These are phyloP conservation scores for Sceloporus tristichus DNA, from an alignment of 2,113 vertebrate genomes.

Conservation along the genomic window DNA sequence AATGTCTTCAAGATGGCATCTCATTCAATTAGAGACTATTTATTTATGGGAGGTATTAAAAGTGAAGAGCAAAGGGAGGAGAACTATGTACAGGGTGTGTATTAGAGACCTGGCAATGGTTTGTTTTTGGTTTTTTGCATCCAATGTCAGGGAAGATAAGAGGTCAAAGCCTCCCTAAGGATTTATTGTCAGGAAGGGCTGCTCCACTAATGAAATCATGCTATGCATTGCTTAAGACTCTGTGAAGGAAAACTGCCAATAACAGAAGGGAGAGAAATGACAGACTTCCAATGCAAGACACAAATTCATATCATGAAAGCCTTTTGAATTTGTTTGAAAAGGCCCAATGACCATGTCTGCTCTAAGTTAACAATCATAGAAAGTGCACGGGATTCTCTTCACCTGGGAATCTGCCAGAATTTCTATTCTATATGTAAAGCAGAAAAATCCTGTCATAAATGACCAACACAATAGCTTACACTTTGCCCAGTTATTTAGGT, in stretches of 20 bases:
- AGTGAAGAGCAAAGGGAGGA: neutral
- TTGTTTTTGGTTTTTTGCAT: constrained; percentile 6
- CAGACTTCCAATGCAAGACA: constrained; percentile 2
- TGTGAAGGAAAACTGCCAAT: constrained; percentile 8
- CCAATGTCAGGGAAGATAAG: neutral
- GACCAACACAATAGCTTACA: neutral
- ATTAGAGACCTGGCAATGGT: constrained; percentile 18
- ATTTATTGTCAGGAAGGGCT: constrained; percentile 26
- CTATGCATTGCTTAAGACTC: neutral
- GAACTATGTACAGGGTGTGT: neutral
- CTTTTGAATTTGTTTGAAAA: neutral
- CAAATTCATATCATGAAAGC: neutral
- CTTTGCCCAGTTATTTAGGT: neutral
- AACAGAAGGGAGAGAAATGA: neutral
- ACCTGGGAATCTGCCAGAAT: neutral
- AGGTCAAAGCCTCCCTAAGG: constrained; percentile 34
- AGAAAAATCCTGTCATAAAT: too few species aligned
- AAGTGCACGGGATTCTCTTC: neutral
- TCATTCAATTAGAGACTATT: constrained; percentile 37
- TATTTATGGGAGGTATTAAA: constrained; percentile 43
- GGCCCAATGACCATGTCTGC: neutral
- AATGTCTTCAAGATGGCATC: constrained; percentile 47
- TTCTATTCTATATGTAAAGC: neutral
- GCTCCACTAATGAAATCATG: constrained; percentile 20
- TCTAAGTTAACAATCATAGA: neutral